Evolutionary conservation across 2,888 invertebrate genomes (phyloP), one percentile per base, ranked within the genome.

Genomic region (Drosophila melanocephala): DNA sequence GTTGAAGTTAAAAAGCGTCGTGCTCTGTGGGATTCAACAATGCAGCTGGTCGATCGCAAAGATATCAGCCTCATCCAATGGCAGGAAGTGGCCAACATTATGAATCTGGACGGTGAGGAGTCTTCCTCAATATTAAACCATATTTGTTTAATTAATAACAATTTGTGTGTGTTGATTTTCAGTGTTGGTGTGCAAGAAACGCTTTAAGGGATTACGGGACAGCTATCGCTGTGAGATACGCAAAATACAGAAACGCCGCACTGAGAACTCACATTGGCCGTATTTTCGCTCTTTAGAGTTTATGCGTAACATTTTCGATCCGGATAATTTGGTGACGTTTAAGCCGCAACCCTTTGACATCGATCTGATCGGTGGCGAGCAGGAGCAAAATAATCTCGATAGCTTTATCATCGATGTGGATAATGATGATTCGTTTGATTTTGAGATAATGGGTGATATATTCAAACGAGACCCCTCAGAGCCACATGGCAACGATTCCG

Each of bases 381-480:
- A 60, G n/a, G 69, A 73, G 0, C 19, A 60, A 1, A 47, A 37
- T 5, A 56, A 44, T 1, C 42, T 87, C 50, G 77, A 82, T 19
- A 83, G 78, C 33, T 82, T 89, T 12, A 33, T 72, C 9, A 78
- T 90, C 7, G 89, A 88, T 47, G 50, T 82, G 16, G 87, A 88
- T 16, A 77, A 78, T 37, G 90, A 89, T 35, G 84, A 89, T 58
- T 87, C 84, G 0, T 76, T 80, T 56, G 91, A 81, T 12, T 88
- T 90, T 55, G 87, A 90, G 16, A 77, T 88, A 12, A 78, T 90
- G 55, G 81, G 76, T 0, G 87, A 87, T 33, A 89, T 90, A 37
- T 87, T 90, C 14, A 79, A 87, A 42, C 73, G 73, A 5, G 73
- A 75, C 0, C 14, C 73, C 9, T 28, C 33, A 9, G 72, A 76